These are phyloP conservation scores for Entelurus aequoreus DNA, from an alignment of 2,113 vertebrate species.

Conservation along the genomic window DNA sequence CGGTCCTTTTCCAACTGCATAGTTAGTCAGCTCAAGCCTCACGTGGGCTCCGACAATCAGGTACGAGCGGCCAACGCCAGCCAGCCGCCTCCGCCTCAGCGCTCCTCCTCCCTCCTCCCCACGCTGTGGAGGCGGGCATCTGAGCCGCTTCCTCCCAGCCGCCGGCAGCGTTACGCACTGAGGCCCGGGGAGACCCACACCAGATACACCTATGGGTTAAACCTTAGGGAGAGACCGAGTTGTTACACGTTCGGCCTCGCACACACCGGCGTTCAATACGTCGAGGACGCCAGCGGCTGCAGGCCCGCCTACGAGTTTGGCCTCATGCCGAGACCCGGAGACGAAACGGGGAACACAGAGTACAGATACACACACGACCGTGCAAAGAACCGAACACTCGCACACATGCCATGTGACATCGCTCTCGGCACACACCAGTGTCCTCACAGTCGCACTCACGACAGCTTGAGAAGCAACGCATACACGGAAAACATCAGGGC, in stretches of 20 bases:
- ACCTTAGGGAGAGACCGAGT: neutral
- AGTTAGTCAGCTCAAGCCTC: neutral
- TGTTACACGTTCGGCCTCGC: slow-evolving; percentile 22
- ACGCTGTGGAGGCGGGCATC: slow-evolving; percentile 42
- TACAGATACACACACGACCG: neutral
- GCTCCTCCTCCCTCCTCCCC: slow-evolving; percentile 47
- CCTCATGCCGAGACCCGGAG: neutral
- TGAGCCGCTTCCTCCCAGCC: slow-evolving; percentile 33
- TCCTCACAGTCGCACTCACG: fast-evolving
- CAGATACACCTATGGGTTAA: slow-evolving; percentile 28
- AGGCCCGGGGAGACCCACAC: slow-evolving; percentile 27
- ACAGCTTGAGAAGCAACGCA: neutral
- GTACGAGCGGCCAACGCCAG: slow-evolving; percentile 37
- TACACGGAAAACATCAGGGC: slow-evolving; percentile 57
- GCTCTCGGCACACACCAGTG: fast-evolving
- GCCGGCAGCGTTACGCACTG: slow-evolving; percentile 17
- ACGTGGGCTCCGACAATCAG: slow-evolving; percentile 40
- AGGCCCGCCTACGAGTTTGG: neutral
- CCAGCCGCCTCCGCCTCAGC: slow-evolving; percentile 28
- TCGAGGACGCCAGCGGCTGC: neutral
- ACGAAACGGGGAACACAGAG: slow-evolving; percentile 11
- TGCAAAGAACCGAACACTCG: neutral
- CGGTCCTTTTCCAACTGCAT: neutral
- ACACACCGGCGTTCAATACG: neutral
- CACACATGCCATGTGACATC: neutral